Evolutionary conservation across 2,113 vertebrate genomes (phyloP), one percentile per base, ranked within the genome.

Genomic region (Hippopotamus amphibius): DNA sequence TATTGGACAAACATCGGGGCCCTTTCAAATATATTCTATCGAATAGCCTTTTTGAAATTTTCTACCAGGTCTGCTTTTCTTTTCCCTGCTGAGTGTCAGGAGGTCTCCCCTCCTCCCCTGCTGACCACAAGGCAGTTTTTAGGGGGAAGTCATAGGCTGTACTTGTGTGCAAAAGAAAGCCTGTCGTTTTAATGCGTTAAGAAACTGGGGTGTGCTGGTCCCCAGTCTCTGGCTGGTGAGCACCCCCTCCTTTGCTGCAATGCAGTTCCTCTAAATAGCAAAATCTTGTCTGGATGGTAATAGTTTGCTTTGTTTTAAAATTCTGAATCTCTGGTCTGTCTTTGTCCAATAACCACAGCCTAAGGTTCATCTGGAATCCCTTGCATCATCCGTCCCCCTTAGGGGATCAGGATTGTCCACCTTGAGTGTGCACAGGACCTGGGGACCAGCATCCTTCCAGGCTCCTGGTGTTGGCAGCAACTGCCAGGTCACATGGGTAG

Each of bases 211-310:
- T 93, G 74, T 92, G 41, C 83, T 69, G 74, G 57, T 74, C 83
- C 55, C 85, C 33, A 88, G 87, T 41, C 74, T 90, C 69, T 68
- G 83, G 37, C 33, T 96, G 69, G 48, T 7, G 21, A 92, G 72
- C 79, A 97, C 22, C 79, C 90, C 28, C 72, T 88, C 79, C 69
- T 95, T 93, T 95, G 76, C 96, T 96, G 97, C 97, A 98, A 72
- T 96, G 97, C 97, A 97, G 95, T 80, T 92, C 72, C 84, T 87
- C 66, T 66, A 93, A 88, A 93, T 33, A 96, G 83, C 82, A 90
- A 92, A 89, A 55, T 86, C 72, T 77, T 86, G 41, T 66, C 55
- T 96, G 80, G 55, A 63, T 90, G 37, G 81, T 10, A 66, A 81
- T 1, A 63, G 14, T 55, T 77, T 74, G 85, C 79, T 94, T 94